Evolutionary conservation across 2,113 vertebrate genomes (phyloP).

Genomic region (Ictalurus punctatus): DNA sequence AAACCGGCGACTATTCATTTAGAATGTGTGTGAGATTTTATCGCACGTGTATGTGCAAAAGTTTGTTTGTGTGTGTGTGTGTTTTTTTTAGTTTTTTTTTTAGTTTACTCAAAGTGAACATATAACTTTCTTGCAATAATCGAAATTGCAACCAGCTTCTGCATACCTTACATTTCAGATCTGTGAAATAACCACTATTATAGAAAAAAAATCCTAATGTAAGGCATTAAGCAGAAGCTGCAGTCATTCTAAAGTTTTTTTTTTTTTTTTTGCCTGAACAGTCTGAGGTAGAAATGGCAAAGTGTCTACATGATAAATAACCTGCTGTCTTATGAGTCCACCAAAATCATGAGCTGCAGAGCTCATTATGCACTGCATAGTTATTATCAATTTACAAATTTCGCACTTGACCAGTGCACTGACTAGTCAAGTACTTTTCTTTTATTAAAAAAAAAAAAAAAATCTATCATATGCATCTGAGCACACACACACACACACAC

Average conservation of each 20-base stretch:
- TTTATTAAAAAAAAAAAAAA: neutral
- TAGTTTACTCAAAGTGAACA: neutral
- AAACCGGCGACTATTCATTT: neutral
- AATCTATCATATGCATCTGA: neutral
- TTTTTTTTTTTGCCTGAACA: constrained; percentile 21
- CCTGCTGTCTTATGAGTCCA: constrained; percentile 42
- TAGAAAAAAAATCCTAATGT: constrained; percentile 30
- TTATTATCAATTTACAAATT: constrained; percentile 45
- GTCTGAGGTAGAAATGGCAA: constrained; percentile 36
- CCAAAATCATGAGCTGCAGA: constrained; percentile 21
- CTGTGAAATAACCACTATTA: neutral
- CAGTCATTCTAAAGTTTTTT: neutral
- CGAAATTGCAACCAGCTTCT: neutral
- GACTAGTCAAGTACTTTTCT: neutral
- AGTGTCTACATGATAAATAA: constrained; percentile 46
- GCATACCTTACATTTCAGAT: neutral
- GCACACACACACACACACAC: constrained; percentile 14
- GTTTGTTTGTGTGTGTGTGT: neutral
- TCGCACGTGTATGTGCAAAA: neutral
- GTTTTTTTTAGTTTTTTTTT: neutral
- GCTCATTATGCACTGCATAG: constrained; percentile 39
- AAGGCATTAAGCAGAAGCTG: constrained; percentile 25
- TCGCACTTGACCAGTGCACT: constrained; percentile 38
- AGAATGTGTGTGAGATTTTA: neutral
- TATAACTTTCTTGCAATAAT: neutral